Evolutionary conservation across 2,113 vertebrate genomes (phyloP), one percentile per base, ranked within the genome.

Genomic region (Microcebus ravelobensis): DNA sequence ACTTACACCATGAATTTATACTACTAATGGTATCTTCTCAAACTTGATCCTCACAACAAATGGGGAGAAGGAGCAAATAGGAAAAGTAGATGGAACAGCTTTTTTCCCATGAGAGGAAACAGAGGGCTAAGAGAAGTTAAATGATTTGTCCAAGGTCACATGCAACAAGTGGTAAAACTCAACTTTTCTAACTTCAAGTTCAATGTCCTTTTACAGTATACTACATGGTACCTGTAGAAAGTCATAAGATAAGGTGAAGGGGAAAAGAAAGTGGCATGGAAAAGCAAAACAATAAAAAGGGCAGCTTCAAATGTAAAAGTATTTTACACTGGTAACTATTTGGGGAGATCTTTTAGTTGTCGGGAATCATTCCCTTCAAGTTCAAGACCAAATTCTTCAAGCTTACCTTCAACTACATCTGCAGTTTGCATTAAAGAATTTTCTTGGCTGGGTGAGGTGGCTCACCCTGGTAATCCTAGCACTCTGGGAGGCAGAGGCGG

Each of bases 11-110:
- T 82, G 17, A 31, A 59, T 90, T 68, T 71, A 25, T 50, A 97
- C 12, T 50, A 97, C 12, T 71, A 87, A 70, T 21, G 23, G 27
- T 39, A 86, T 45, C n/a, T n/a, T 71, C 80, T 92, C 63, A 87
- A 80, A 92, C 63, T 61, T 90, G 67, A 92, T 59, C 39, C 80
- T 86, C 48, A 92, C 18, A 89, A 83, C 61, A 88, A 82, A 77
- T 50, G 31, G 20, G 17, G 20, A 31, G 6, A 20, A 18, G n/a
- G 11, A 52, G 3, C 2, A 59, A 8, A 57, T 14, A 7, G 36
- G 31, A 67, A 87, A 74, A 80, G 27, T 25, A 77, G 61, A 39
- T 67, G 36, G 55, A 95, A 84, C 9, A 90, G 17, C 8, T 57
- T 61, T 27, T 5, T 63, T 13, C 61, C 25, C 23, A 42, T 18